Evolutionary conservation across 2,888 invertebrate genomes (phyloP), one percentile per base, ranked within the genome.

Genomic region (Apocheima hispidaria): DNA sequence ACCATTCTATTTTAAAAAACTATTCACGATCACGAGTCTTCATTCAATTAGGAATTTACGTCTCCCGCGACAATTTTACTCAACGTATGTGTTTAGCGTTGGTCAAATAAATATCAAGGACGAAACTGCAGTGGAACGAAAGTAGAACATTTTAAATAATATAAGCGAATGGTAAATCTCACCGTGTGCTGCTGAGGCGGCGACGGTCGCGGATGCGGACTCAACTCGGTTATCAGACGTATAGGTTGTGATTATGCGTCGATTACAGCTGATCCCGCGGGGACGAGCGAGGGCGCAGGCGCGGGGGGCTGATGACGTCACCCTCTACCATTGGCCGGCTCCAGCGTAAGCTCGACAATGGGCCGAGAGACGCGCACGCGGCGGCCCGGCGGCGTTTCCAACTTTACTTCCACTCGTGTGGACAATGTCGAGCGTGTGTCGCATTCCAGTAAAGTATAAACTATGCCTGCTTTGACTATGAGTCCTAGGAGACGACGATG

Each of bases 361-460:
- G 75, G 74, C 81, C 74, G 82, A 75, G 72, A 75, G 76, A 72
- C 78, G 82, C 79, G 81, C 81, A 78, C 77, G 79, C 81, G 79
- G 72, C 70, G 71, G n/a, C 12, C n/a, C n/a, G n/a, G n/a, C 40
- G 21, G 43, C 61, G 71, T 71, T 71, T 68, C 49, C 53, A 66
- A 60, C 53, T 64, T 57, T 56, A 58, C 33, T 48, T 48, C 55
- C 43, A 57, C 59, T 50, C 21, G 51, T 65, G 63, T 49, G 52
- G 46, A 33, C 56, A 63, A 61, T 55, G 40, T 38, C 21, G 52
- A 56, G 41, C 30, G n/a, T 51, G 41, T 52, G 30, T 26, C 43
- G 9, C 26, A 44, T 28, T 44, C 26, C 43, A 3, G 26, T 43
- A 26, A 1, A 26, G 43, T 26, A 26, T n/a, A 21, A n/a, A n/a